A percentile compares a stretch with the other conserved stretches of the same genome.
Conservation (phyloP, 2,888 invertebrate species). For the Plebejus argus region DNA sequence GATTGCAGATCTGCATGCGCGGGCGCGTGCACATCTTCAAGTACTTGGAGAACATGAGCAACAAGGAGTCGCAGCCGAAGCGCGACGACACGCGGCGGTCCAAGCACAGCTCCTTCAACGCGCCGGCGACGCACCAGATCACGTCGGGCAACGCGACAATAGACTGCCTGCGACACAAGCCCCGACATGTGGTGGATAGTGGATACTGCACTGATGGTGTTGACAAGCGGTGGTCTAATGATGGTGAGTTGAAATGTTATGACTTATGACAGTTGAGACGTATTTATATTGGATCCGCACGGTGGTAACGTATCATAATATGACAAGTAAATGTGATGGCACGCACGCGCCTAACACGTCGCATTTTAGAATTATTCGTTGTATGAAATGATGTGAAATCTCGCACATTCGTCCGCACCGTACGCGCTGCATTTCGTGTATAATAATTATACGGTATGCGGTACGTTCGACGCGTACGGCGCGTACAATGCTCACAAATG, state of each 20-base stretch:
- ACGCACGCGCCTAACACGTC: too few species aligned
- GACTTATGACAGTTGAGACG: too few species aligned
- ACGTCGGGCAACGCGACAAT: constrained; percentile 73
- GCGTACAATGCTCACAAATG: too few species aligned
- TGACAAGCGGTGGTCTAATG: constrained; percentile 92
- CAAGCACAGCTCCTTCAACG: constrained; percentile 68
- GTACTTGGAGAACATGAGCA: constrained; percentile 93
- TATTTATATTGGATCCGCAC: too few species aligned
- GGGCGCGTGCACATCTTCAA: constrained; percentile 97
- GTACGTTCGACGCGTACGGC: too few species aligned
- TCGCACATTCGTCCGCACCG: too few species aligned
- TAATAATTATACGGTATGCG: too few species aligned
- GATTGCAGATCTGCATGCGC: constrained; percentile 89
- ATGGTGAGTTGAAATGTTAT: constrained; percentile 69
- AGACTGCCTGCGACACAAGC: constrained; percentile 74
- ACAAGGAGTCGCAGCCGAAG: constrained; percentile 81
- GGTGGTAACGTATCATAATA: too few species aligned
- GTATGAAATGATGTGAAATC: too few species aligned
- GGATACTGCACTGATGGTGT: constrained; percentile 94
- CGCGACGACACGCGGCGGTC: constrained; percentile 73
- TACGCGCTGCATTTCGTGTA: too few species aligned
- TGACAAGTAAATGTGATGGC: too few species aligned
- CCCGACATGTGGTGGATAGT: constrained; percentile 90
- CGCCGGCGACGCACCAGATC: constrained; percentile 65
- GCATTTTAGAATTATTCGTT: too few species aligned